Evolutionary conservation across 2,113 vertebrate species (phyloP), one percentile per base, ranked within the genome.

Genomic region (Cromileptes altivelis): DNA sequence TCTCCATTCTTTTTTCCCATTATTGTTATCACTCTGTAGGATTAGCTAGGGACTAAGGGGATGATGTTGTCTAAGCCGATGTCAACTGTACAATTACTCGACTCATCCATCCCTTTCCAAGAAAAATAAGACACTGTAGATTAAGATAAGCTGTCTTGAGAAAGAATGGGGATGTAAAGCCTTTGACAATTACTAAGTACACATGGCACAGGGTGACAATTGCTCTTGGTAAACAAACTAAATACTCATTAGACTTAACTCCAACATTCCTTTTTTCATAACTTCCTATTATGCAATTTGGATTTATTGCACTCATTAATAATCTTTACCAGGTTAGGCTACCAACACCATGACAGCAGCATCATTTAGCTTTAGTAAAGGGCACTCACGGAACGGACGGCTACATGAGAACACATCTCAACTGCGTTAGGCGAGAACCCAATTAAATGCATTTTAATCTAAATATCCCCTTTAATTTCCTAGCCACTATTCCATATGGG

Each of bases 241-340:
- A 96, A 96, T 96, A 96, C 95, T 96, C 96, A 97, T 97, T 97
- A 96, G 94, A 96, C 95, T 94, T 72, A 84, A 88, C 93, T 94
- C 91, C 93, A 94, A 96, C 96, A 95, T 97, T 96, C 96, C 95
- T 95, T 96, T 96, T 97, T 94, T 94, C 96, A 97, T 98, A 97
- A 97, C 96, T 96, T 97, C 96, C 95, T 95, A 96, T 97, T 96
- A 94, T 96, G 95, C 96, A 96, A 97, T 97, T 96, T 95, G 93
- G 94, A 96, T 96, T 96, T 97, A 99, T 98, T 98, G 96, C 95
- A 91, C 95, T 96, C 97, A 97, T 98, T 97, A 98, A 99, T 99
- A 97, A 97, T 96, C 94, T 97, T 97, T 96, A 97, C 95, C 95
- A 89, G 89, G 95, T 97, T 97, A 95, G 94, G 94, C 95, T 95